Base-by-base conservation (phyloP, 2,888 invertebrate genomes). In the Pseudanteris insignis region DNA sequence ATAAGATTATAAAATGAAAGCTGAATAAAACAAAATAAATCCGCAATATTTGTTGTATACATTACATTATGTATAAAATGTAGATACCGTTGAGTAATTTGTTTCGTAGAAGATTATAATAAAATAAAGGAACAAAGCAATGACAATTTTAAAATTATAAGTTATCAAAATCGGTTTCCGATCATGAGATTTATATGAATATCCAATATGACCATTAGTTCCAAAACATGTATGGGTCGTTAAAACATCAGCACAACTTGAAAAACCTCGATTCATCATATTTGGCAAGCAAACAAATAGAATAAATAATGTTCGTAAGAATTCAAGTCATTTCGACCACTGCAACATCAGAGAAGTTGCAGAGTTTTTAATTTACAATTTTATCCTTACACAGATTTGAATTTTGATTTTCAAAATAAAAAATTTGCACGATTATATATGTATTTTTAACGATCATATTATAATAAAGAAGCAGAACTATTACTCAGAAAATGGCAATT, bases 271-370 rank as follows among this genome's bases (percentile, higher is more conserved):
- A 8, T 34, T 10, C 10, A 34, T 34, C 21, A 6, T 34, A 3
- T 1, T 34, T 2, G 77, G 69, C 7, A 70, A 79, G 36, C 78
- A 81, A 70, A 78, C 6, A 6, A n/a, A 13, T 15, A 8, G 33
- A 15, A 33, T 14, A 33, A 13, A 30, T 12, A 30, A 9, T 34
- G 3, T 10, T 10, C n/a, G 21, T 2, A 9, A 40, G 38, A 63
- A 76, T 60, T 51, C 34, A 1, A 34, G 21, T n/a, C 9, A 34
- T 6, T 33, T 33, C n/a, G 33, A 33, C 8, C 14, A 33, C 14
- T 33, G 33, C 11, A 15, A 9, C n/a, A 9, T 33, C 2, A 14
- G 5, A 2, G 15, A 33, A 15, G 3, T 33, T 1, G 15, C 14
- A 33, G 2, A 15, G 1, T 33, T 33, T 12, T 8, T 33, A 33